Base-by-base conservation (phyloP, 1,140 invertebrate genomes). In the Brachionus calyciflorus region DNA sequence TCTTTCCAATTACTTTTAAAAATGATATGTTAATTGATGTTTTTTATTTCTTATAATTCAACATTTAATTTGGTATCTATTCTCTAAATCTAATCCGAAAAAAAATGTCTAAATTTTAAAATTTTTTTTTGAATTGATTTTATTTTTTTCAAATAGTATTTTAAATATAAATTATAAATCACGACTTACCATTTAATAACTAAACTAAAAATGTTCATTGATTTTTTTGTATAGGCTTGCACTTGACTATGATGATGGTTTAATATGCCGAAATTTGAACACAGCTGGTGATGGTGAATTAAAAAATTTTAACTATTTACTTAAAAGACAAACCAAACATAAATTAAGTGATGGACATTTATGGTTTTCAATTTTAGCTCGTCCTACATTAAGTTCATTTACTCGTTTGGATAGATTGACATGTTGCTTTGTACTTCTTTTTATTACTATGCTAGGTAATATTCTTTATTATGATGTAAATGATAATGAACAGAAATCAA, bases 241-340 rank as follows among this genome's bases (percentile, higher is more conserved):
- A 28, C 82, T 84, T 10, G 82, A 84, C 44, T 81, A 82, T 57
- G 81, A 82, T 26, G 84, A 85, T 80, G 84, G 83, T n/a, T 82
- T 82, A 76, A 83, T 85, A 12, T 83, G 85, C 68, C 76, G 83
- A 70, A 84, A 84, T 63, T 81, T 85, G 12, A 30, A 17, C 30
- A 46, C 51, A 30, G 44, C 68, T 7, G 48, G 48, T 28, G 68
- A 70, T 6, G 5, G 19, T 0, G 30, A 70, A 49, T 17, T 30
- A 49, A 70, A 49, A 24, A 41, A 51, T 3, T 46, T 70, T 0
- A 49, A 49, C 30, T 51, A 49, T 33, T 51, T 70, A 19, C 3
- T 70, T 4, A 48, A 24, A 19, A 28, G 48, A 5, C 44, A 70
- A 70, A 51, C 68, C n/a, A 70, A 51, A 21, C 24, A 51, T n/a